Evolutionary conservation across 1,140 invertebrate species (phyloP).

Genomic region (Antheraea pernyi): DNA sequence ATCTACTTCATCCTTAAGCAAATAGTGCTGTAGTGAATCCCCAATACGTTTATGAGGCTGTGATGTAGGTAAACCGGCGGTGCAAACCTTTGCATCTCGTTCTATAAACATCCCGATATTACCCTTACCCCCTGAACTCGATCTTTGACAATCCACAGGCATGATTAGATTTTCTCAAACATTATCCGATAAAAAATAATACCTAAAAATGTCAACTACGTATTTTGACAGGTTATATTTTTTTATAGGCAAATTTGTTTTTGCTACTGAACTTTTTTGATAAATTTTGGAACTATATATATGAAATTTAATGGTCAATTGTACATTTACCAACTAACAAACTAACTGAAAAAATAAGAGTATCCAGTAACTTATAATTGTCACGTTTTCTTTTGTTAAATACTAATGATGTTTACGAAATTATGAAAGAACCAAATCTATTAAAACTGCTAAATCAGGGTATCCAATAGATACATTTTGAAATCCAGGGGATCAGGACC

Average conservation of each 20-base stretch:
- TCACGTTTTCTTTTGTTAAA: no score
- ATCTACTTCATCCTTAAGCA: slow-evolving; percentile 72
- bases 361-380: no score
- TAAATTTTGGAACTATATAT: no score
- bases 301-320: no score
- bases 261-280: no score
- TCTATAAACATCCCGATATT: slow-evolving; percentile 60
- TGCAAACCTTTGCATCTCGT: slow-evolving; percentile 52
- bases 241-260: neutral
- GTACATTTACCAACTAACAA: no score
- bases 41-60: slow-evolving; percentile 54
- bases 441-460: no score
- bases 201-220: neutral
- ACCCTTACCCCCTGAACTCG: slow-evolving; percentile 60
- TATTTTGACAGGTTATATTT: neutral
- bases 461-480: no score
- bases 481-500: no score
- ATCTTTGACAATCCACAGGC: slow-evolving; percentile 51
- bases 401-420: no score
- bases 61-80: slow-evolving; percentile 64
- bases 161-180: slow-evolving; percentile 28
- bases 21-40: slow-evolving; percentile 63
- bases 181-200: slow-evolving; percentile 15
- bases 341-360: no score
- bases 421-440: no score